Conservation (phyloP, 2,797 vertebrate species). For the Pangasius sanitwongsei region DNA sequence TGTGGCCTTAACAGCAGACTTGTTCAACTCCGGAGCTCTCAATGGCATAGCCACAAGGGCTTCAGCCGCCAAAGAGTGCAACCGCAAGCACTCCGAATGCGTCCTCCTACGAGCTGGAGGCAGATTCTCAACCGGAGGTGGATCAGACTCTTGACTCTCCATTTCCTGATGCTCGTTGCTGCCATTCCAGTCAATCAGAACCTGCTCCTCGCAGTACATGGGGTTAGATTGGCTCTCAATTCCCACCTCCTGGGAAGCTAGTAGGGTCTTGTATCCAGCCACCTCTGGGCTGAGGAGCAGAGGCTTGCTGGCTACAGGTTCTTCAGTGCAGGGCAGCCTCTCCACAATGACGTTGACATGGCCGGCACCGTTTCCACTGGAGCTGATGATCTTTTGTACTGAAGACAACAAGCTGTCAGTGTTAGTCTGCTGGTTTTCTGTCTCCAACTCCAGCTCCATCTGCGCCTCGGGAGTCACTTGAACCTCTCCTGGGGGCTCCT, state of each 20-base stretch:
- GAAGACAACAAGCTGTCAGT: constrained; percentile 90
- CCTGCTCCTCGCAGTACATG: constrained; percentile 57
- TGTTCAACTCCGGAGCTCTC: constrained; percentile 82
- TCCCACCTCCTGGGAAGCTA: constrained; percentile 59
- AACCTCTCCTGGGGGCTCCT: constrained; percentile 78
- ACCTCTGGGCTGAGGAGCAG: constrained; percentile 80
- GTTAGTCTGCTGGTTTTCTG: constrained; percentile 50
- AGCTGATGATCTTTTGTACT: constrained; percentile 94
- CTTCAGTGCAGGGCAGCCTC: constrained; percentile 89
- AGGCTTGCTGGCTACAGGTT: constrained; percentile 77
- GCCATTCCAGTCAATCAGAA: constrained; percentile 76
- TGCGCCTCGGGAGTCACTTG: constrained; percentile 77
- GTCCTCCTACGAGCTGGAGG: constrained; percentile 91
- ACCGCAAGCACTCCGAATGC: constrained; percentile 91
- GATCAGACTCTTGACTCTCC: constrained; percentile 47
- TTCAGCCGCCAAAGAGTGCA: constrained; percentile 95
- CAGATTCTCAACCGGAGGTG: constrained; percentile 83
- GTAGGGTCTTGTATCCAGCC: constrained; percentile 69
- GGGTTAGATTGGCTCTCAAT: constrained; percentile 41
- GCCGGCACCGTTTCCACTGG: constrained; percentile 85
- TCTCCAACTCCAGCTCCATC: constrained; percentile 68
- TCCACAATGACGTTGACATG: constrained; percentile 97
- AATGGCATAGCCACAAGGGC: constrained; percentile 95
- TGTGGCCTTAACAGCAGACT: constrained; percentile 67
- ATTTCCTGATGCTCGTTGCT: constrained; percentile 39